Percentiles rank a stretch among this genome's conserved stretches.
Evolutionary conservation across 2,113 vertebrate species (phyloP).

Genomic region (Serranochromis macrocephalus): DNA sequence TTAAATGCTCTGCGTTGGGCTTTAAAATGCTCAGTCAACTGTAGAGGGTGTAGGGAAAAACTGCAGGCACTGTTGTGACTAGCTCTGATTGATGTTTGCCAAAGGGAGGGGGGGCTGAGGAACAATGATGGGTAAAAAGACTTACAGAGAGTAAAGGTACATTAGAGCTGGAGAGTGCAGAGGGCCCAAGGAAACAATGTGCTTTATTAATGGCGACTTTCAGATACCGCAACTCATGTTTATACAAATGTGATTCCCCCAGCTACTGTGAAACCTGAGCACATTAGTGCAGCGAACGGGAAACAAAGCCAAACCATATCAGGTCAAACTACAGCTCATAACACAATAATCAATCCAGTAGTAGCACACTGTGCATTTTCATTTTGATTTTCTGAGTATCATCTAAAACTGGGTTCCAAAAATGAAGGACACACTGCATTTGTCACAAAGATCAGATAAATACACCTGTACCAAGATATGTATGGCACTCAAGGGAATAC

Average conservation of each 20-base stretch:
- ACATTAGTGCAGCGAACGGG: not conserved
- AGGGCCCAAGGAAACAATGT: not conserved
- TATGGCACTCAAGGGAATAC: not conserved
- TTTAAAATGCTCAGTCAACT: constrained; percentile 40
- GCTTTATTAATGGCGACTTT: not conserved
- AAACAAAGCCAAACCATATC: constrained; percentile 5
- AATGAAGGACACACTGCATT: not conserved
- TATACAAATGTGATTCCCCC: not conserved
- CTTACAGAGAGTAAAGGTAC: not conserved
- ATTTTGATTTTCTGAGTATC: not conserved
- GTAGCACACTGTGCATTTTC: not conserved
- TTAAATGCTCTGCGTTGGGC: constrained; percentile 23
- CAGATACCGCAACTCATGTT: not conserved
- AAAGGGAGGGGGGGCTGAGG: not conserved
- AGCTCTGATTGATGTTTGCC: constrained; percentile 22
- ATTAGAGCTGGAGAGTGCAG: not conserved
- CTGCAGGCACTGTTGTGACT: constrained; percentile 26
- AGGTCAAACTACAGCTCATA: not conserved
- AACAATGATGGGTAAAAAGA: not conserved
- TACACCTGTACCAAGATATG: not conserved
- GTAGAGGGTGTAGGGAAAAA: constrained; percentile 23
- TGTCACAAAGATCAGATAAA: constrained; percentile 14
- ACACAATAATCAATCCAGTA: not conserved
- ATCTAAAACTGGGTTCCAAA: not conserved
- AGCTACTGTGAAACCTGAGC: not conserved